Evolutionary conservation across 2,113 vertebrate species (phyloP), one percentile per base, ranked within the genome.

Genomic region (Siphamia tubifer): DNA sequence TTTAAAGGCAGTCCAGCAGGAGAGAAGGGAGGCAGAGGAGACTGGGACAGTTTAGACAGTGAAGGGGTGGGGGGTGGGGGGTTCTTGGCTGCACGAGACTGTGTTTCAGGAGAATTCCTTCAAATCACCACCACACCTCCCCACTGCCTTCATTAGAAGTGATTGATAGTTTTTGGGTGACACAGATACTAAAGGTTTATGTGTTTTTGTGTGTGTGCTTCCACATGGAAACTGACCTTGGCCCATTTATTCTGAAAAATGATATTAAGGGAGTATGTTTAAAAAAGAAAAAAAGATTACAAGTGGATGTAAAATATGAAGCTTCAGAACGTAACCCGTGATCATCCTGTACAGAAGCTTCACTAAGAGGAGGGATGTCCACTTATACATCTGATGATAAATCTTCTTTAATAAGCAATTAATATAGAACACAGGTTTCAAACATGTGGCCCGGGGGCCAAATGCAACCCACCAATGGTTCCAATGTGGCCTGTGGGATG

Each of bases 31-130:
- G 66, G 65, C 61, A 43, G 63, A 67, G 83, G 81, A 81, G 66
- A 19, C 34, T 27, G 32, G 71, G 47, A 36, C 17, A 40, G 38
- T 1, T 3, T 0, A 66, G 55, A 17, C 34, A 9, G 55, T 51
- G 79, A 32, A 44, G 80, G 74, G 77, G 74, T 65, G 9, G 38
- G 19, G 40, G 7, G 36, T 42, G 47, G 65, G 54, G 48, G 48
- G 61, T 34, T 68, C 68, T 45, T 49, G 68, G 74, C 70, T 63
- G 65, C 4, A 3, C 62, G 45, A 62, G 25, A 17, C 49, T 40
- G 25, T 31, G 19, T 89, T 88, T 86, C 52, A 28, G 77, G 85
- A 83, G 76, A 89, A 88, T 90, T 89, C 79, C 86, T 80, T 40
- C 56, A 35, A 64, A 30, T 31, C 68, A 43, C 35, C 48, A 43